Percentiles rank a stretch among this genome's conserved stretches.
Evolutionary conservation across 2,888 invertebrate species (phyloP).

Genomic region (Romanomermis culicivorax): DNA sequence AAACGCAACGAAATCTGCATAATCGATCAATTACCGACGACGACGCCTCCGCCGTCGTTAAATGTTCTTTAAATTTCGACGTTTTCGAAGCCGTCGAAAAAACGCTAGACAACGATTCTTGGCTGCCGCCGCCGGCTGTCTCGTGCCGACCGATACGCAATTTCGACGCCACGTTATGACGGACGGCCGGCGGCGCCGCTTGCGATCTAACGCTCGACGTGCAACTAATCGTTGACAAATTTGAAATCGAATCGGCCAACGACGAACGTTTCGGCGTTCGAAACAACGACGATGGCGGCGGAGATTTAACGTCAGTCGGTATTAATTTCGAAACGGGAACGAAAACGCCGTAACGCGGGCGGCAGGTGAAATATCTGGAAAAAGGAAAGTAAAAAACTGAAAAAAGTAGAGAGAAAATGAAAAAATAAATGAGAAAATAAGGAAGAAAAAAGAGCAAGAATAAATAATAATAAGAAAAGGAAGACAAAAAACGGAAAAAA

Average conservation of each 20-base stretch:
- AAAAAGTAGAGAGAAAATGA: no score
- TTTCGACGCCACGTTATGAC: constrained; percentile 18
- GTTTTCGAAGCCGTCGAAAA: constrained; percentile 38
- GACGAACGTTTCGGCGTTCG: not conserved
- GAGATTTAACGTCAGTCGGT: constrained; percentile 7
- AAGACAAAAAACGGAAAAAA: no score
- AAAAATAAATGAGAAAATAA: no score
- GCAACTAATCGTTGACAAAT: not conserved
- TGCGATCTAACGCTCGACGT: not conserved
- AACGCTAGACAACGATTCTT: constrained; percentile 65
- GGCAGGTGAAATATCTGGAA: constrained; percentile 75
- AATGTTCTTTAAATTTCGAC: constrained; percentile 55
- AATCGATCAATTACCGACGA: not conserved
- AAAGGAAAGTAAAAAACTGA: constrained; percentile 12
- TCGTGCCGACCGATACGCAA: constrained; percentile 13
- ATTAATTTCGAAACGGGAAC: constrained; percentile 70
- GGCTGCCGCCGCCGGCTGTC: constrained; percentile 37
- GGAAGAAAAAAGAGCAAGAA: no score
- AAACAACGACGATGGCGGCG: no score
- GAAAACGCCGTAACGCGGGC: constrained; percentile 71
- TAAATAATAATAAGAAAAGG: no score
- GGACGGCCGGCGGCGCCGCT: constrained; percentile 7
- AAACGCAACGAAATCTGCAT: not conserved
- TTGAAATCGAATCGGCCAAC: not conserved
- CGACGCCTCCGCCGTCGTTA: constrained; percentile 30